phyloP scores from a whole-genome alignment of 2,113 vertebrate species.

The Myotis lucifugus region DNA sequence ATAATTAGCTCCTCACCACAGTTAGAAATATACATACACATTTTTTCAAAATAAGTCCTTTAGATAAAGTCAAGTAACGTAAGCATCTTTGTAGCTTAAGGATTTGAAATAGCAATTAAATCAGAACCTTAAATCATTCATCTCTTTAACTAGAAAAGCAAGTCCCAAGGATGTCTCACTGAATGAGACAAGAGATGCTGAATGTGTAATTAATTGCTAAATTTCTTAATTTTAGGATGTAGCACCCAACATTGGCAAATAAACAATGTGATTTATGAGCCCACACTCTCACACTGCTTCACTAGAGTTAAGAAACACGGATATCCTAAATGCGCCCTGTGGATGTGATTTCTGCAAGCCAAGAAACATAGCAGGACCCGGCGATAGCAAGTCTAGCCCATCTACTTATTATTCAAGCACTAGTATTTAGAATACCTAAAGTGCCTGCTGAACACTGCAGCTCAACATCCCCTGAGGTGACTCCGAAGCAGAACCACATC shows the following conservation, averaged over 20 bases:
- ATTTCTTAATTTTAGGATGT: conserved; percentile 70
- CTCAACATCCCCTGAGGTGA: conserved; percentile 50
- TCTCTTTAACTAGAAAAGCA: conserved; percentile 59
- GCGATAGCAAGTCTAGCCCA: conserved; percentile 40
- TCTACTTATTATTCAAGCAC: conserved; percentile 47
- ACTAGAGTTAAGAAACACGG: conserved; percentile 50
- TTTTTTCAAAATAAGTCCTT: conserved; percentile 59
- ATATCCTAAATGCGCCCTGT: conserved; percentile 1
- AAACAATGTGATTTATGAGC: conserved; percentile 64
- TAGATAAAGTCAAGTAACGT: conserved; percentile 60
- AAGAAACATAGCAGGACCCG: background rate
- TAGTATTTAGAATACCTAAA: conserved; percentile 53
- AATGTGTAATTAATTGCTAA: conserved; percentile 73
- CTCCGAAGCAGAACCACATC: background rate
- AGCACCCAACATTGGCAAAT: conserved; percentile 24
- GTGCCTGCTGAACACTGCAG: conserved; percentile 50
- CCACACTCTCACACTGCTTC: background rate
- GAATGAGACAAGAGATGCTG: conserved; percentile 61
- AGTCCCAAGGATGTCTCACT: conserved; percentile 50
- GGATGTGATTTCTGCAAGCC: background rate
- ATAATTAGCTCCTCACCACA: conserved; percentile 33
- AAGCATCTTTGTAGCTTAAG: conserved; percentile 49
- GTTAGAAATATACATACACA: background rate
- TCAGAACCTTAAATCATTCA: conserved; percentile 61
- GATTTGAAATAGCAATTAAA: conserved; percentile 68